Evolutionary conservation across 2,113 vertebrate genomes (phyloP).

Genomic region (Dendropsophus ebraccatus): DNA sequence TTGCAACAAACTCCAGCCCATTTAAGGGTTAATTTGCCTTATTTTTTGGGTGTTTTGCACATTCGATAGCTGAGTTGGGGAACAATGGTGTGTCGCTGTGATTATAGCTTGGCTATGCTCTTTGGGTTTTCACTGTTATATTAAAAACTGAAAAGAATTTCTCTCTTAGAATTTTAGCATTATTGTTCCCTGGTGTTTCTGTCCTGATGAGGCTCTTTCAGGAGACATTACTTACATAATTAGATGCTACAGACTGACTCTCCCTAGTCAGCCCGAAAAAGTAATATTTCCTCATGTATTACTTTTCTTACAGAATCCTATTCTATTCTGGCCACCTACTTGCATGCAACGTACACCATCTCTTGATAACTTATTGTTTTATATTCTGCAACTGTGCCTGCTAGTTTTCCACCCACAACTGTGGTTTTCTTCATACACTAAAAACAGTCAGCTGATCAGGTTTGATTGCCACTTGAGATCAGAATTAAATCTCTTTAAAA

Average conservation of each 20-base stretch:
- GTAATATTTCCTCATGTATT: too few relatives aligned
- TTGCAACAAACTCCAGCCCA: too few relatives aligned
- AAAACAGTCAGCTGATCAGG: too few relatives aligned
- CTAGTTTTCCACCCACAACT: too few relatives aligned
- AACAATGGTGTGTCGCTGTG: slow-evolving; percentile 75
- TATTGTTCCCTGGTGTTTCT: slow-evolving; percentile 68
- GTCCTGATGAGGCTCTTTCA: slow-evolving; percentile 9
- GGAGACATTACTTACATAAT: background rate
- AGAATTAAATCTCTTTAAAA: too few relatives aligned
- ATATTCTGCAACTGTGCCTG: too few relatives aligned
- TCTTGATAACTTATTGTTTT: too few relatives aligned
- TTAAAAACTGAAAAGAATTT: slow-evolving; percentile 65
- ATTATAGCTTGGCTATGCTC: slow-evolving; percentile 68
- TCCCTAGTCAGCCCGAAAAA: background rate
- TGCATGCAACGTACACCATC: background rate
- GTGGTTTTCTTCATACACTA: too few relatives aligned
- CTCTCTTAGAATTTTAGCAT: slow-evolving; percentile 68
- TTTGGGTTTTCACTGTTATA: slow-evolving; percentile 72
- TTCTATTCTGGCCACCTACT: background rate
- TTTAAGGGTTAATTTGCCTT: background rate
- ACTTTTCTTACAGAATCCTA: background rate
- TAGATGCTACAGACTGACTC: background rate
- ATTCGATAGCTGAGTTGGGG: slow-evolving; percentile 46
- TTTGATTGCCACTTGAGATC: too few relatives aligned
- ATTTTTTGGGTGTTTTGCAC: background rate